A percentile compares a stretch with the other conserved stretches of the same genome.
These are phyloP conservation scores for Phortica okadai DNA, from an alignment of 2,888 invertebrate species.

Conservation along the genomic window DNA sequence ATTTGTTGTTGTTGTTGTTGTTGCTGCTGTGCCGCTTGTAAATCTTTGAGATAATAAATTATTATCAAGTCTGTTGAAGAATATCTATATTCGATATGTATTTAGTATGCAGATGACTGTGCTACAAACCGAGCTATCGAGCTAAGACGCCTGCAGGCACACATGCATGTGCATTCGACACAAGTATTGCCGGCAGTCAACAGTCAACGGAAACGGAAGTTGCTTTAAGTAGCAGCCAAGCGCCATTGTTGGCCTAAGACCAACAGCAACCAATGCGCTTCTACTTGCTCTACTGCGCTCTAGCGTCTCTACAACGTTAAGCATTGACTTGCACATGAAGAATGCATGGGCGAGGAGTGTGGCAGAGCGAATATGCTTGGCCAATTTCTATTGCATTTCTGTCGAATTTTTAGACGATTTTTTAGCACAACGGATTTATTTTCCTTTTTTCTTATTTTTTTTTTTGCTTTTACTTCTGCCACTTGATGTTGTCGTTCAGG, in stretches of 20 bases:
- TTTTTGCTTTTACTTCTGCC: background rate
- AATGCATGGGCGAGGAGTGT: too few species aligned
- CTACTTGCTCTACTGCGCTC: too few species aligned
- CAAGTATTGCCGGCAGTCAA: too few species aligned
- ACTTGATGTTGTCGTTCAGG: slow-evolving; percentile 1
- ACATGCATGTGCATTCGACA: too few species aligned
- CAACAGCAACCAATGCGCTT: too few species aligned
- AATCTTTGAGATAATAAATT: slow-evolving; percentile 68
- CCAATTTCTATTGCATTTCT: background rate
- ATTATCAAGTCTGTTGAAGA: slow-evolving; percentile 65
- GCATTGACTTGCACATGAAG: too few species aligned
- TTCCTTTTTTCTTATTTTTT: background rate
- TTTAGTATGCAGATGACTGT: background rate
- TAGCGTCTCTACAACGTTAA: too few species aligned
- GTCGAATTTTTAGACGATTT: background rate
- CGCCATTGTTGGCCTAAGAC: too few species aligned
- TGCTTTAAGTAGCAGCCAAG: too few species aligned
- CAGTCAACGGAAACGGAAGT: too few species aligned
- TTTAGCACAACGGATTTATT: background rate
- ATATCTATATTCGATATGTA: background rate
- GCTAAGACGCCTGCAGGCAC: too few species aligned
- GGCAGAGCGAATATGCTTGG: background rate
- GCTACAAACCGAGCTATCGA: too few species aligned
- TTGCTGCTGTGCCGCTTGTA: slow-evolving; percentile 50
- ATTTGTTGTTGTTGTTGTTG: slow-evolving; percentile 13